phyloP scores from a whole-genome alignment of 1,140 invertebrate species.

The Drosophila asahinai region DNA sequence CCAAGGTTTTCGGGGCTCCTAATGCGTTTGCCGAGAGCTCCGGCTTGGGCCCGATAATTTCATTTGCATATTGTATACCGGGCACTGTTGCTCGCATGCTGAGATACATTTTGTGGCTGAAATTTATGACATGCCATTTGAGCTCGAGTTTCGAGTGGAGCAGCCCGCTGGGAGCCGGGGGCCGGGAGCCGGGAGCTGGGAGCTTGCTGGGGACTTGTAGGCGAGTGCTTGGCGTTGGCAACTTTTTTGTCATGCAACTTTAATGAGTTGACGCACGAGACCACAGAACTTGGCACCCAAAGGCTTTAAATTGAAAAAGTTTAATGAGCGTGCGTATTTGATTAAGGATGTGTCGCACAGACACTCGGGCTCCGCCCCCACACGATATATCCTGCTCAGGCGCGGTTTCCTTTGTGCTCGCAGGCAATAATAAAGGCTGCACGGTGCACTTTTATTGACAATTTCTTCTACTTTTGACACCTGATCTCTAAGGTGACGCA shows the following conservation, averaged over 20 bases:
- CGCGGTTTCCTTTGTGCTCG: constrained; percentile 28
- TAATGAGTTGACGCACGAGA: constrained; percentile 74
- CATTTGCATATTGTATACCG: constrained; percentile 70
- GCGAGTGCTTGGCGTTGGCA: constrained; percentile 51
- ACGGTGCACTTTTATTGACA: constrained; percentile 40
- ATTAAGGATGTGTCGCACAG: constrained; percentile 44
- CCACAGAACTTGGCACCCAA: constrained; percentile 73
- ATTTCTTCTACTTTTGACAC: constrained; percentile 43
- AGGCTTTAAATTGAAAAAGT: constrained; percentile 79
- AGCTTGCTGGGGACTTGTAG: constrained; percentile 9
- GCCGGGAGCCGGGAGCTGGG: background rate
- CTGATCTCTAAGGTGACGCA: constrained; percentile 4
- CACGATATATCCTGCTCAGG: background rate
- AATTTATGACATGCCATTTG: constrained; percentile 70
- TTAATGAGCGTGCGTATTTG: constrained; percentile 79
- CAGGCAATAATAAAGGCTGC: constrained; percentile 52
- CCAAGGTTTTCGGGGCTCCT: constrained; percentile 24
- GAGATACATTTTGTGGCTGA: constrained; percentile 48
- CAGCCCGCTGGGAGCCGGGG: background rate
- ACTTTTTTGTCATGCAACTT: constrained; percentile 80
- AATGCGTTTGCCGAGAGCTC: constrained; percentile 51
- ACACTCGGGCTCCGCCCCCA: background rate
- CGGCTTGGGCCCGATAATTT: constrained; percentile 54
- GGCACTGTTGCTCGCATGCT: constrained; percentile 22
- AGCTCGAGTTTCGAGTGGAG: constrained; percentile 17